A percentile compares a stretch with the other conserved stretches of the same genome.
Conservation (phyloP, 2,888 invertebrate species). For the Lycophotia porphyrea region DNA sequence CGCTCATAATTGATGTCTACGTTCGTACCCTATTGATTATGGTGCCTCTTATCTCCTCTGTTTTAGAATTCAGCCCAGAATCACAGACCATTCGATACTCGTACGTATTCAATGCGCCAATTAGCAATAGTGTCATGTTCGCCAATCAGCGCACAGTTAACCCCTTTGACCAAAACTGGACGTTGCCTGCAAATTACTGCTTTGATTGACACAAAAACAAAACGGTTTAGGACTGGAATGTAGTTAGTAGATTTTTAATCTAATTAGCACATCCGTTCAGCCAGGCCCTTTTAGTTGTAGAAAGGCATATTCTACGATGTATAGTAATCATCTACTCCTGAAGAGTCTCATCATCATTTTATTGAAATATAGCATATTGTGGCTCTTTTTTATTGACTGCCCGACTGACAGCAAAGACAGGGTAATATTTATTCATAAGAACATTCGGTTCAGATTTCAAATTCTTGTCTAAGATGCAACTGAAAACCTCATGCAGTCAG, state of each 20-base stretch:
- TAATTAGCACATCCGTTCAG: background rate
- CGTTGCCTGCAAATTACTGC: conserved; percentile 32
- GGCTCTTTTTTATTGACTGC: background rate
- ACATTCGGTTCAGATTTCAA: too few species aligned
- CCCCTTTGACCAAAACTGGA: conserved; percentile 49
- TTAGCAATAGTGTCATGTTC: conserved; percentile 32
- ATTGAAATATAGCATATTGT: background rate
- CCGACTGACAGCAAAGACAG: background rate
- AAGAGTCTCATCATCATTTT: background rate
- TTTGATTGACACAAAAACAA: conserved; percentile 48
- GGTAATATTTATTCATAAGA: background rate
- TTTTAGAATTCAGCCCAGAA: background rate
- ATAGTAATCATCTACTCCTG: background rate
- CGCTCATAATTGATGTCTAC: too few species aligned
- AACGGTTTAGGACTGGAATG: conserved; percentile 34
- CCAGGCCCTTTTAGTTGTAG: too few species aligned
- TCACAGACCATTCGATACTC: conserved; percentile 5
- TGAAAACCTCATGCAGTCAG: background rate
- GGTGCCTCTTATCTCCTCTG: background rate
- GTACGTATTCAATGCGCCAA: conserved; percentile 36
- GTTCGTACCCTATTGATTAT: background rate
- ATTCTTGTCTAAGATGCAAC: background rate
- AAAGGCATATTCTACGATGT: background rate
- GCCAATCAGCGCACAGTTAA: conserved; percentile 48
- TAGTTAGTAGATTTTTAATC: background rate